phyloP scores from a whole-genome alignment of 2,797 vertebrate genomes.

The Micropoecilia bifurca region DNA sequence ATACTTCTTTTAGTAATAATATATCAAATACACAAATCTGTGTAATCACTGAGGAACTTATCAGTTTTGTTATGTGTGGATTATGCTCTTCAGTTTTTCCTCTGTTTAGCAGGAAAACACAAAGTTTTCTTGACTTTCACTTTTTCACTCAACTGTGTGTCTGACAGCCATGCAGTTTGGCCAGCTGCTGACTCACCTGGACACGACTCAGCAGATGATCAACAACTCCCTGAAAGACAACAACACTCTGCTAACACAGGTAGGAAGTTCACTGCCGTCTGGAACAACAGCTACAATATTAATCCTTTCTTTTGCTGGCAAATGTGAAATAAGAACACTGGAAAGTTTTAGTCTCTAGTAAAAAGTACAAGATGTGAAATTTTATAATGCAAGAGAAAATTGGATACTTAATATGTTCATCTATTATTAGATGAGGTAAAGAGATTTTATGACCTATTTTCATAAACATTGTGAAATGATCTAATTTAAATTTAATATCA shows the following conservation, averaged over 20 bases:
- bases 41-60: constrained; percentile 11
- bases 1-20: constrained; percentile 43
- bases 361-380: neutral
- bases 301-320: neutral
- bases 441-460: neutral
- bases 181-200: constrained; percentile 93
- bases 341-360: neutral
- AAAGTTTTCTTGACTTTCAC: neutral
- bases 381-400: neutral
- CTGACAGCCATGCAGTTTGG: constrained; percentile 91
- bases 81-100: neutral
- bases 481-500: neutral
- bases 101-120: neutral
- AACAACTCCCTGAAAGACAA: constrained; percentile 91
- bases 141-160: neutral
- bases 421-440: neutral
- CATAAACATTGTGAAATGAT: neutral
- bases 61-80: constrained; percentile 21
- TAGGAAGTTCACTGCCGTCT: constrained; percentile 46
- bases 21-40: constrained; percentile 6
- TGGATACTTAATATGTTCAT: neutral
- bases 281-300: neutral
- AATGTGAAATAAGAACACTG: neutral
- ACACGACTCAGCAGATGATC: constrained; percentile 95
- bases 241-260: constrained; percentile 86